A percentile compares a stretch with the other conserved stretches of the same genome.
Evolutionary conservation across 53 echinoderm and acorn worm species (phyloP).

Genomic region (Actinopyga echinites): DNA sequence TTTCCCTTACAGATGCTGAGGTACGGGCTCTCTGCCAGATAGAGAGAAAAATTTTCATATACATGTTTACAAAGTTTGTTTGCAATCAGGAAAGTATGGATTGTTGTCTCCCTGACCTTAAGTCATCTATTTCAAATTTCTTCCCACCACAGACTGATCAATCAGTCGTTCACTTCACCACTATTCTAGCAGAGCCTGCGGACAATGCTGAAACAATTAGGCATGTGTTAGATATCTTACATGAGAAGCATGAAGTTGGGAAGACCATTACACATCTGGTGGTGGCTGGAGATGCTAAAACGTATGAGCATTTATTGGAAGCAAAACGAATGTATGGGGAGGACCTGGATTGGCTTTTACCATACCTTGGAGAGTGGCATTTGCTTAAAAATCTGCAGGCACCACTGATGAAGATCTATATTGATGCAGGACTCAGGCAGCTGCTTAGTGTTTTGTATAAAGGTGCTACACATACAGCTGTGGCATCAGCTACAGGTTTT

Average conservation of each 20-base stretch:
- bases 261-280: not conserved
- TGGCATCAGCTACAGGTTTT: slow-evolving; percentile 37
- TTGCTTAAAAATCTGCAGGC: slow-evolving; percentile 33
- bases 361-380: slow-evolving; percentile 42
- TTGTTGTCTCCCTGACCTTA: not conserved
- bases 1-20: not conserved
- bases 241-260: slow-evolving; percentile 22
- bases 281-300: slow-evolving; percentile 42
- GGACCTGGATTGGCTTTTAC: slow-evolving; percentile 32
- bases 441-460: slow-evolving; percentile 4
- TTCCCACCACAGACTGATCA: not conserved
- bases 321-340: slow-evolving; percentile 15
- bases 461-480: slow-evolving; percentile 19
- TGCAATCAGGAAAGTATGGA: not conserved
- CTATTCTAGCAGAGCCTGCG: slow-evolving; percentile 19
- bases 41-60: not conserved
- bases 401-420: not conserved
- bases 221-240: not conserved
- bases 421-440: slow-evolving; percentile 32
- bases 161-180: not conserved
- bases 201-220: slow-evolving; percentile 6
- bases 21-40: not conserved
- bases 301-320: not conserved
- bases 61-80: slow-evolving; percentile 24
- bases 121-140: not conserved